Conservation (phyloP, 2,888 invertebrate species). For the Nomada hirtipes region DNA sequence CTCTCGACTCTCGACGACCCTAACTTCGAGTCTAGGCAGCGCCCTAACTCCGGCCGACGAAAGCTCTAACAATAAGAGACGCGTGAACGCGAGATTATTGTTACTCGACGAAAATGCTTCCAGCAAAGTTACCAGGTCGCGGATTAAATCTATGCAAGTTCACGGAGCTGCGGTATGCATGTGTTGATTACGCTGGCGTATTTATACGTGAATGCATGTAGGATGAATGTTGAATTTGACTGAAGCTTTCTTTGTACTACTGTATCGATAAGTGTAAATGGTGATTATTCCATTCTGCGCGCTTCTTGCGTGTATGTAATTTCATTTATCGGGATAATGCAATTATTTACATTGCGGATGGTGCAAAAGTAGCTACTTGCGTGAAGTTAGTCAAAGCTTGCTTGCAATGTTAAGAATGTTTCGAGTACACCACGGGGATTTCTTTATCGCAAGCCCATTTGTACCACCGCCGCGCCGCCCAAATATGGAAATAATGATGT, state of each 20-base stretch:
- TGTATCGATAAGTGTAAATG: neutral
- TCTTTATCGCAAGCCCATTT: slow-evolving; percentile 32
- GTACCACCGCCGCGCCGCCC: neutral
- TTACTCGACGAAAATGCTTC: slow-evolving; percentile 58
- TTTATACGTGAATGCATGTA: neutral
- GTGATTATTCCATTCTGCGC: neutral
- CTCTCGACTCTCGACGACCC: slow-evolving; percentile 54
- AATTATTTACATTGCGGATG: neutral
- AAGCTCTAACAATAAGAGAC: slow-evolving; percentile 55
- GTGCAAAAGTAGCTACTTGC: slow-evolving; percentile 12
- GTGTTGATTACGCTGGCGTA: neutral
- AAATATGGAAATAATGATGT: too few relatives aligned
- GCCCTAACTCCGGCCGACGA: slow-evolving; percentile 62
- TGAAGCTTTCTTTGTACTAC: neutral
- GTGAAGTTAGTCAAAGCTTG: slow-evolving; percentile 24
- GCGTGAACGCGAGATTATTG: slow-evolving; percentile 66
- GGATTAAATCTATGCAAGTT: slow-evolving; percentile 24
- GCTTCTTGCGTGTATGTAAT: neutral
- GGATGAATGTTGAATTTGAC: slow-evolving; percentile 24
- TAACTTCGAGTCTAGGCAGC: slow-evolving; percentile 64
- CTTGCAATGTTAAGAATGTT: slow-evolving; percentile 42
- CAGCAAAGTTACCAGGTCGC: slow-evolving; percentile 29
- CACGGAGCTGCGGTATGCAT: neutral
- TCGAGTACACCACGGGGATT: slow-evolving; percentile 13
- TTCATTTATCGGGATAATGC: slow-evolving; percentile 13